Base-by-base conservation (phyloP, 2,888 invertebrate species). In the Lepidocyrtinus sp. region DNA sequence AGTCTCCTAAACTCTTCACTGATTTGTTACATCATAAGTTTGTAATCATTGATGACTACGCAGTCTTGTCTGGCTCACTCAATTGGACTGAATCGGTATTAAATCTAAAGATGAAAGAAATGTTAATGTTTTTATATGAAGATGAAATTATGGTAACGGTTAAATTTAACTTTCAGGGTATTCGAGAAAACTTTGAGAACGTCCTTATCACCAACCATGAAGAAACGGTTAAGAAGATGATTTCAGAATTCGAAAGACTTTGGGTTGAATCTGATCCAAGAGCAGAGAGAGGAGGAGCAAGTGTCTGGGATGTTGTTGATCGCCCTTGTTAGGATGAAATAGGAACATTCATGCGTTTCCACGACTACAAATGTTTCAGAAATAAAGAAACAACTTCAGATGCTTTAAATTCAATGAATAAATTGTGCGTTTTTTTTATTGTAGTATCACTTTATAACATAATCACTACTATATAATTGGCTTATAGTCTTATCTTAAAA, bases 1-100 rank as follows among this genome's bases (percentile, higher is more conserved):
- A 2, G n/a, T 45, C 9, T 12, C 46, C 12, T n/a, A 61, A 26
- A 12, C 1, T 25, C 1, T 46, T 24, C 5, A 1, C 68, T 26
- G 83, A 83, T 55, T 64, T 75, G 46, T 64, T 83, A 76, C 81
- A 83, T 25, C 62, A 83, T 27, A 83, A 82, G 45, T 83, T 79
- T 63, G 73, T 79, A 1, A 46, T 82, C 1, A 75, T 82, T 45
- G 83, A 83, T n/a, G 50, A 62, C 7, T 1, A 0, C 0, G 81
- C 76, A 0, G 61, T 69, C 0, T 2, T 83, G 1, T 21, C 50
- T 5, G 81, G 81, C 17, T 83, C 83, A 2, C 36, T 79, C 0
- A 83, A 83, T 50, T 83, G 83, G 81, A 82, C 83, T 7, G 5
- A 0, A 7, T 17, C 67, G 24, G 81, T 81, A 76, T 50, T 59